These are phyloP conservation scores for Ligdia adustata DNA, from an alignment of 2,888 invertebrate genomes.

Conservation along the genomic window DNA sequence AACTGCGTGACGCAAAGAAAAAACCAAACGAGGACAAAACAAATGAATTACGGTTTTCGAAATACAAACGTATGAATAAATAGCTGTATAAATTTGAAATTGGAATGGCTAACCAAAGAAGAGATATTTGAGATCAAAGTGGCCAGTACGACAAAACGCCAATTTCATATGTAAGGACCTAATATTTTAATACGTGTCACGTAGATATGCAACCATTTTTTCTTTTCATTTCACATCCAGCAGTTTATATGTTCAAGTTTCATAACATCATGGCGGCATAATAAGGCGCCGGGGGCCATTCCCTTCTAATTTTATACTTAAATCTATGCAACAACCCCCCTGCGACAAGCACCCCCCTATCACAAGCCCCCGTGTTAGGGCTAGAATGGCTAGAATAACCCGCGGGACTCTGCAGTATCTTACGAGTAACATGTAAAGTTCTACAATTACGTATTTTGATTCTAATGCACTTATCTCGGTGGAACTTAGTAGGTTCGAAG, in stretches of 20 bases:
- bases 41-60: too few species aligned
- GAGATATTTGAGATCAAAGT: too few species aligned
- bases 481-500: constrained; percentile 63
- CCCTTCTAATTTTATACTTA: constrained; percentile 65
- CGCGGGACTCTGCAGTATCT: constrained; percentile 12
- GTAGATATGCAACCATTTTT: too few species aligned
- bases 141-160: too few species aligned
- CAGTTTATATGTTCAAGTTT: constrained; percentile 35
- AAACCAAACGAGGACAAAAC: too few species aligned
- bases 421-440: constrained; percentile 44
- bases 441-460: constrained; percentile 68
- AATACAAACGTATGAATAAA: too few species aligned
- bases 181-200: too few species aligned
- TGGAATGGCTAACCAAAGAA: too few species aligned
- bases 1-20: too few species aligned
- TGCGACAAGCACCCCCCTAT: constrained; percentile 54
- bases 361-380: background rate
- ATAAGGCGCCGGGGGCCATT: constrained; percentile 62
- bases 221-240: constrained; percentile 21
- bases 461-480: constrained; percentile 49
- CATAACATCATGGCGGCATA: constrained; percentile 69
- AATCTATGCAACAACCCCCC: constrained; percentile 71
- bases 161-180: too few species aligned
- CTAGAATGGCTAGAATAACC: constrained; percentile 9
- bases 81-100: too few species aligned